These are phyloP conservation scores for Anoplophora glabripennis DNA, from an alignment of 1,140 invertebrate genomes.

Conservation along the genomic window DNA sequence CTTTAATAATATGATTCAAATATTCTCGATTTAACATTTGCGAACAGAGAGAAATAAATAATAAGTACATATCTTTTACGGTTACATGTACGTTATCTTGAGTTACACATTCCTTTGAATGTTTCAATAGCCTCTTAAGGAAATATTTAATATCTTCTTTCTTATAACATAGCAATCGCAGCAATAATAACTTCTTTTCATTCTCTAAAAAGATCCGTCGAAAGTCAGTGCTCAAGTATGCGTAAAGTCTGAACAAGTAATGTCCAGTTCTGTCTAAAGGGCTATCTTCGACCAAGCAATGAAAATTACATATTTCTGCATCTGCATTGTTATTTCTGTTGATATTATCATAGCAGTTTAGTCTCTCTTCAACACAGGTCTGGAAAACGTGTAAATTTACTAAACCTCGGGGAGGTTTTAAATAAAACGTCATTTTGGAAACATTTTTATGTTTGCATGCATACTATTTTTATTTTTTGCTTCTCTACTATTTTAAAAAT, in stretches of 20 bases:
- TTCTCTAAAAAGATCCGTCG: conserved; percentile 39
- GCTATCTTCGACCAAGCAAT: conserved; percentile 59
- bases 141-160: conserved; percentile 47
- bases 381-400: conserved; percentile 16
- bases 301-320: conserved; percentile 45
- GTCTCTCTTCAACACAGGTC: conserved; percentile 18
- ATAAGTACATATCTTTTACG: conserved; percentile 36
- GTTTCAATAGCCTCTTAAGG: conserved; percentile 47
- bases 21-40: conserved; percentile 15
- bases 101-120: conserved; percentile 40
- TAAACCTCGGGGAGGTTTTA: conserved; percentile 24
- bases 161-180: conserved; percentile 40
- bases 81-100: conserved; percentile 6
- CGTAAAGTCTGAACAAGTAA: conserved; percentile 55
- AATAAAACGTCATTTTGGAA: conserved; percentile 23
- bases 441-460: not conserved
- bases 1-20: conserved; percentile 16
- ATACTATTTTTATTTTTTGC: too few relatives aligned
- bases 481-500: too few relatives aligned
- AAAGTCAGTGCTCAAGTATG: conserved; percentile 39
- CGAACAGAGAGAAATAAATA: conserved; percentile 34
- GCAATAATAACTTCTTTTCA: conserved; percentile 45
- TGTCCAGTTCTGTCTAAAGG: conserved; percentile 57
- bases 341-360: conserved; percentile 12
- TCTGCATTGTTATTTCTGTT: conserved; percentile 25